These are phyloP conservation scores for Sitophilus oryzae DNA, from an alignment of 1,140 invertebrate genomes.

Conservation along the genomic window DNA sequence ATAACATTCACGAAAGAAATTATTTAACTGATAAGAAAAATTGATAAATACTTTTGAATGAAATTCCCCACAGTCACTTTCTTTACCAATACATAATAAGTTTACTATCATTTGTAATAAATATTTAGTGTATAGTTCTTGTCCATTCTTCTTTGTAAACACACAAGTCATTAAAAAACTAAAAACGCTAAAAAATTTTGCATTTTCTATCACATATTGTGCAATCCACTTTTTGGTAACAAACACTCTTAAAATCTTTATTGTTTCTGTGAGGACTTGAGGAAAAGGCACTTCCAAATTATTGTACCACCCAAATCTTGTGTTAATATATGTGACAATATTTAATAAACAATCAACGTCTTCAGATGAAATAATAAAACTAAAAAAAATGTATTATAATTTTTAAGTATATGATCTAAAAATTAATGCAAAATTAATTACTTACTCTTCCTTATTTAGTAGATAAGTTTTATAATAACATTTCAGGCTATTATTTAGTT, in stretches of 20 bases:
- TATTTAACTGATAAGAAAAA: too few relatives aligned
- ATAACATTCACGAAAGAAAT: conserved; percentile 2
- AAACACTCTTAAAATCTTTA: conserved; percentile 2
- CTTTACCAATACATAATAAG: conserved; percentile 11
- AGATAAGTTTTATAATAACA: too few relatives aligned
- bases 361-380: neutral
- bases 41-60: neutral
- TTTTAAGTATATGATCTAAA: too few relatives aligned
- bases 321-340: neutral
- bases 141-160: conserved; percentile 10
- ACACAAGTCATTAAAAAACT: neutral
- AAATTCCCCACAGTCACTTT: neutral
- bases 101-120: conserved; percentile 8
- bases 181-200: neutral
- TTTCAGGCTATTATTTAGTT: too few relatives aligned
- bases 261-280: neutral
- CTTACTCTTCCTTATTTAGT: too few relatives aligned
- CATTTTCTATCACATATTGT: neutral
- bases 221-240: neutral
- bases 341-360: neutral
- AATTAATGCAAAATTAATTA: too few relatives aligned
- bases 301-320: conserved; percentile 2
- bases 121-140: conserved; percentile 10
- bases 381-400: too few relatives aligned
- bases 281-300: neutral